phyloP scores from a whole-genome alignment of 2,888 invertebrate species.

The Nephrocerus scutellatus region DNA sequence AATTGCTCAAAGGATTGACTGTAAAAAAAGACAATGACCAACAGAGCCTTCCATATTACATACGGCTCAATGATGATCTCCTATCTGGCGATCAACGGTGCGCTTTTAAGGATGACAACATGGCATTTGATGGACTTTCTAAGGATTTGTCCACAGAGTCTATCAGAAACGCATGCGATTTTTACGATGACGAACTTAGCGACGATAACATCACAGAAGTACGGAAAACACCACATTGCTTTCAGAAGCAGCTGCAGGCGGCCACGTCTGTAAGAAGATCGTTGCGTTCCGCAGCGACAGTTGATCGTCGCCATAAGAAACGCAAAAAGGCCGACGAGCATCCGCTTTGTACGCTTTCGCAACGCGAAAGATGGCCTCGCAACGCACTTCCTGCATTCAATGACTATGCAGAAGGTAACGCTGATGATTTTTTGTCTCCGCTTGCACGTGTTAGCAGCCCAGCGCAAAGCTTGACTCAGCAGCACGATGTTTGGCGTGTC shows the following conservation, averaged over 20 bases:
- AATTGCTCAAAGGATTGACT: no score
- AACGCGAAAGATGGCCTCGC: background rate
- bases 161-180: constrained; percentile 38
- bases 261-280: constrained; percentile 17
- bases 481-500: constrained; percentile 35
- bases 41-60: constrained; percentile 19
- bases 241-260: no score
- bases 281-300: constrained; percentile 22
- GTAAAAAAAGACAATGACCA: no score
- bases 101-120: constrained; percentile 14
- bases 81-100: background rate
- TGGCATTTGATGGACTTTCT: constrained; percentile 35
- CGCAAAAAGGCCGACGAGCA: constrained; percentile 25
- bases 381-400: no score
- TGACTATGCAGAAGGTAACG: constrained; percentile 13
- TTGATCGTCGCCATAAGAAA: constrained; percentile 19
- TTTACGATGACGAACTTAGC: constrained; percentile 33
- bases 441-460: no score
- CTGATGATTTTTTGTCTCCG: no score
- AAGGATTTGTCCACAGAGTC: constrained; percentile 41
- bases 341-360: constrained; percentile 26
- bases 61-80: constrained; percentile 19
- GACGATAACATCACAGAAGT: constrained; percentile 38
- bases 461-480: no score
- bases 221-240: constrained; percentile 30